phyloP scores from a whole-genome alignment of 1,140 invertebrate species.

The Pseudomyrmex pallidus region DNA sequence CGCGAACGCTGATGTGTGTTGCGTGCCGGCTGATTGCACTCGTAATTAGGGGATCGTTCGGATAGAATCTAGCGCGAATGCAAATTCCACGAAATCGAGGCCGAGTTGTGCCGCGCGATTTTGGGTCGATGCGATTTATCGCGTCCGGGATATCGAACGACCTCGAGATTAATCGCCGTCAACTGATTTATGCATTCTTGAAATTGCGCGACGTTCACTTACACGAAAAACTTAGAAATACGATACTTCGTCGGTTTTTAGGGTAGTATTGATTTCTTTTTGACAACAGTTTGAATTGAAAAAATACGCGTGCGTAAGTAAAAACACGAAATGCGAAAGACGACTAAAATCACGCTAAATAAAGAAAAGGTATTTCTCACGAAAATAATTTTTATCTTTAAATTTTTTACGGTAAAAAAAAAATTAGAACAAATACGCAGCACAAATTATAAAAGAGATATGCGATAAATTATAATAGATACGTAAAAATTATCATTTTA shows the following conservation, averaged over 20 bases:
- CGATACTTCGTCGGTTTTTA: not conserved
- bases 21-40: conserved; percentile 42
- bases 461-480: too few species aligned
- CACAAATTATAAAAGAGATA: too few species aligned
- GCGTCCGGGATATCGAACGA: not conserved
- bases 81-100: conserved; percentile 54
- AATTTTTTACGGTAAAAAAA: too few species aligned
- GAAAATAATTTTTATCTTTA: too few species aligned
- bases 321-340: too few species aligned
- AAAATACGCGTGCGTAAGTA: not conserved
- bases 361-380: too few species aligned
- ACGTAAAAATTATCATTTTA: too few species aligned
- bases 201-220: not conserved
- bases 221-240: not conserved
- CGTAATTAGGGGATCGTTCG: conserved; percentile 58
- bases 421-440: too few species aligned
- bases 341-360: too few species aligned
- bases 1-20: conserved; percentile 1
- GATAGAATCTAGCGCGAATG: conserved; percentile 52
- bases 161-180: conserved; percentile 53
- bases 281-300: not conserved
- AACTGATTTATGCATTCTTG: conserved; percentile 30
- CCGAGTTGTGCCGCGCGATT: conserved; percentile 6
- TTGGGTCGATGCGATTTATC: conserved; percentile 56
- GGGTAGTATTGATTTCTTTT: not conserved